These are phyloP conservation scores for Cryptocheilus praepositus DNA, from an alignment of 2,888 invertebrate genomes.

Conservation along the genomic window DNA sequence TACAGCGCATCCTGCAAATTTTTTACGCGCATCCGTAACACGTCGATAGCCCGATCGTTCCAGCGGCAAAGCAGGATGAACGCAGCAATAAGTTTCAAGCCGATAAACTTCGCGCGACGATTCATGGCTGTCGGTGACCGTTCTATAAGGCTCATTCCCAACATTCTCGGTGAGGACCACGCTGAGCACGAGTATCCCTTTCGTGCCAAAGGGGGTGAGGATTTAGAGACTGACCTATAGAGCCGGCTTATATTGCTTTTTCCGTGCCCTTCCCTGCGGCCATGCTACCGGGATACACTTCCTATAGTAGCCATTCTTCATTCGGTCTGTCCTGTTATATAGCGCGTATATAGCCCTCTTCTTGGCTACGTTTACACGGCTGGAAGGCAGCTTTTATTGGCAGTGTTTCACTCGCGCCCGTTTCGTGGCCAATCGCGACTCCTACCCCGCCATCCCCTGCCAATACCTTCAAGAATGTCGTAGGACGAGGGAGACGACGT, in stretches of 20 bases:
- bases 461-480: too few relatives aligned
- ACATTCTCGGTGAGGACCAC: too few relatives aligned
- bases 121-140: too few relatives aligned
- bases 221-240: slow-evolving; percentile 6
- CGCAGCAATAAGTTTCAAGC: too few relatives aligned
- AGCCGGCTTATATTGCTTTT: slow-evolving; percentile 8
- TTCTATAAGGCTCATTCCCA: too few relatives aligned
- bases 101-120: too few relatives aligned
- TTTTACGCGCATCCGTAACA: too few relatives aligned
- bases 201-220: not conserved
- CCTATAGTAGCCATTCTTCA: slow-evolving; percentile 3
- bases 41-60: too few relatives aligned
- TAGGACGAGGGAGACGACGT: too few relatives aligned
- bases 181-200: too few relatives aligned
- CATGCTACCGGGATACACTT: not conserved
- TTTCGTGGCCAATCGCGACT: slow-evolving; percentile 9
- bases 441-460: not conserved
- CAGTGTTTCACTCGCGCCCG: slow-evolving; percentile 47
- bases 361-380: slow-evolving; percentile 26
- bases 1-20: too few relatives aligned
- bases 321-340: slow-evolving; percentile 1
- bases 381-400: slow-evolving; percentile 52
- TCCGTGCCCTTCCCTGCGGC: not conserved
- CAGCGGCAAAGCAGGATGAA: too few relatives aligned
- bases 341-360: slow-evolving; percentile 11